Evolutionary conservation across 1,140 invertebrate genomes (phyloP).

Genomic region (Holotrichia oblita): DNA sequence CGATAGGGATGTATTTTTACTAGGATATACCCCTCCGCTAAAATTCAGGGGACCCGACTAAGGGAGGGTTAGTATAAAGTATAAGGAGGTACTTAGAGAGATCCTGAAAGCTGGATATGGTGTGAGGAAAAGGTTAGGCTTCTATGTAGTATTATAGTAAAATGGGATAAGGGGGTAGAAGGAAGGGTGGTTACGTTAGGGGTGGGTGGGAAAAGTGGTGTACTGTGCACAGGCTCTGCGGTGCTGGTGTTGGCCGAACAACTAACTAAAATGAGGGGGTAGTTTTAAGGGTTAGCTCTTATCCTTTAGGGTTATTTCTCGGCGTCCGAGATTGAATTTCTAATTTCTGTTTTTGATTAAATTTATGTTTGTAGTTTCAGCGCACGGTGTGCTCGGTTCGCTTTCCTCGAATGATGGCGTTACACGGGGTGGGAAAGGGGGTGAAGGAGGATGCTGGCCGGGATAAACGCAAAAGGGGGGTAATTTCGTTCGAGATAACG

Average conservation of each 20-base stretch:
- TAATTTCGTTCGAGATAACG: slow-evolving; percentile 9
- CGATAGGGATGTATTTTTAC: slow-evolving; percentile 48
- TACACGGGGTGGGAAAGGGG: background rate
- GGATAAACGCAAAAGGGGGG: background rate
- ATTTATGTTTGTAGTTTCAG: slow-evolving; percentile 58
- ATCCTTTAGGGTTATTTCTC: slow-evolving; percentile 55
- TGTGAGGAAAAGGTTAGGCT: background rate
- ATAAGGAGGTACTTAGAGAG: background rate
- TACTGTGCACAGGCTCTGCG: too few species aligned
- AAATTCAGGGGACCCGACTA: background rate
- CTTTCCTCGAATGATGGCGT: background rate
- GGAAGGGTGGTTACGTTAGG: too few species aligned
- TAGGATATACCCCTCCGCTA: slow-evolving; percentile 33
- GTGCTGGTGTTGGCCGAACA: background rate
- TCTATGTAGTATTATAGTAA: background rate
- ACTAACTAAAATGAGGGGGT: slow-evolving; percentile 49
- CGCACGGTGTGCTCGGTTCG: background rate
- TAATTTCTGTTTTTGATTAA: slow-evolving; percentile 62
- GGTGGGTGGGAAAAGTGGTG: too few species aligned
- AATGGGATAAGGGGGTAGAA: background rate
- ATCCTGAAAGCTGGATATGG: background rate
- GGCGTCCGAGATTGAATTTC: slow-evolving; percentile 60
- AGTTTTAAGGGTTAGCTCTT: slow-evolving; percentile 54
- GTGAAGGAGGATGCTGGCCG: too few species aligned
- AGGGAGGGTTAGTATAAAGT: background rate